Conservation (phyloP, 2,113 vertebrate genomes). For the Siniperca knerii region DNA sequence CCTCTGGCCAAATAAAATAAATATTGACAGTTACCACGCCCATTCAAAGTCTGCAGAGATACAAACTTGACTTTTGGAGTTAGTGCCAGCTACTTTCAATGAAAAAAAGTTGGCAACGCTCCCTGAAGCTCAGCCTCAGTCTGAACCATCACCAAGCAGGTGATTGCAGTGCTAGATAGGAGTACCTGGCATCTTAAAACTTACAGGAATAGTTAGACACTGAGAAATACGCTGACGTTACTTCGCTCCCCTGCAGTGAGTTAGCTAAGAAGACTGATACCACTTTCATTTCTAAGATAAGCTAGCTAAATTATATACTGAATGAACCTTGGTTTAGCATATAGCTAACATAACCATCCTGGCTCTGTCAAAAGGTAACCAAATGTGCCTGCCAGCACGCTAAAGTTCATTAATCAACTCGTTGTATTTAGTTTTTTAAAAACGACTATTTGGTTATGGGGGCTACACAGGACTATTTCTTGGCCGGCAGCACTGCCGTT, state of each 20-base stretch:
- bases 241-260: not conserved
- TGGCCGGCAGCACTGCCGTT: not conserved
- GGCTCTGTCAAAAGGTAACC: not conserved
- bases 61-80: no score
- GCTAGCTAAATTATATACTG: no score
- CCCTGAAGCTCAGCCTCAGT: not conserved
- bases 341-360: not conserved
- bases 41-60: no score
- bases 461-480: no score
- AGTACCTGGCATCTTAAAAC: not conserved
- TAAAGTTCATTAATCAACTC: not conserved
- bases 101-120: no score
- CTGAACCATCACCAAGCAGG: not conserved
- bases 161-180: not conserved
- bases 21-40: no score
- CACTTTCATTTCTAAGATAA: not conserved
- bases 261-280: not conserved
- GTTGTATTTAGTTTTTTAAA: not conserved
- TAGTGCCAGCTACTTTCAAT: no score
- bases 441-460: not conserved
- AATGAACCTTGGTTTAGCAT: not conserved
- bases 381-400: not conserved
- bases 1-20: no score
- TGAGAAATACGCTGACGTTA: not conserved
- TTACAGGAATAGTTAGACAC: not conserved